These are phyloP conservation scores for Diacarnus erythraeanus DNA, from an alignment of 37 sponge, comb jelly and placozoan species.

Conservation along the genomic window DNA sequence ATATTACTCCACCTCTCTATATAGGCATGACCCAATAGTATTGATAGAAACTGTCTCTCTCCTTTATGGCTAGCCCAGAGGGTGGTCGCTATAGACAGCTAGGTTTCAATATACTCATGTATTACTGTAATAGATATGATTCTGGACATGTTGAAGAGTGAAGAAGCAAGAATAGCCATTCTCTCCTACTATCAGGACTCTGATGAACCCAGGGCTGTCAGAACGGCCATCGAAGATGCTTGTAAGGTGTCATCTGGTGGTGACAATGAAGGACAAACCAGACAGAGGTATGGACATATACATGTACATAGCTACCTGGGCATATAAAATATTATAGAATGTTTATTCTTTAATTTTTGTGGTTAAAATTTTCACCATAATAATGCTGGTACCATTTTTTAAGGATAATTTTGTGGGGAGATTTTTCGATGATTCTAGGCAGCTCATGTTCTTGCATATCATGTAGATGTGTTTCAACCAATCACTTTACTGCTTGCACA, in stretches of 20 bases:
- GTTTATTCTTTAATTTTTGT: too few relatives aligned
- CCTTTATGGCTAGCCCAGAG: too few relatives aligned
- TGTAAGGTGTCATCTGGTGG: not conserved
- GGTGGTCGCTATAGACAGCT: too few relatives aligned
- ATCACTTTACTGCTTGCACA: not conserved
- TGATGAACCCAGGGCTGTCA: conserved; percentile 36
- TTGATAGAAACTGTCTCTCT: too few relatives aligned
- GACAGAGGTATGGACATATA: not conserved
- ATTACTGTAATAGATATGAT: conserved; percentile 55
- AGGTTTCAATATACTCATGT: too few relatives aligned
- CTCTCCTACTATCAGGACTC: conserved; percentile 39
- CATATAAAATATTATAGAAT: too few relatives aligned
- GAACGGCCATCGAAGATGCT: conserved; percentile 44
- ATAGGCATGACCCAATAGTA: too few relatives aligned
- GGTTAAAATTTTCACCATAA: too few relatives aligned
- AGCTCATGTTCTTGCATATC: not conserved
- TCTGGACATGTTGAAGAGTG: conserved; percentile 82
- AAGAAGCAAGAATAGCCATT: conserved; percentile 36
- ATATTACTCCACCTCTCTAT: too few relatives aligned
- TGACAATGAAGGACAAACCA: not conserved
- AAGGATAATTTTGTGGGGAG: too few relatives aligned
- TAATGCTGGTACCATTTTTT: too few relatives aligned
- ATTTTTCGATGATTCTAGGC: not conserved
- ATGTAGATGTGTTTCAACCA: not conserved
- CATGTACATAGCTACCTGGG: not conserved